phyloP scores from a whole-genome alignment of 1,140 invertebrate genomes.

The Drosophila albomicans region DNA sequence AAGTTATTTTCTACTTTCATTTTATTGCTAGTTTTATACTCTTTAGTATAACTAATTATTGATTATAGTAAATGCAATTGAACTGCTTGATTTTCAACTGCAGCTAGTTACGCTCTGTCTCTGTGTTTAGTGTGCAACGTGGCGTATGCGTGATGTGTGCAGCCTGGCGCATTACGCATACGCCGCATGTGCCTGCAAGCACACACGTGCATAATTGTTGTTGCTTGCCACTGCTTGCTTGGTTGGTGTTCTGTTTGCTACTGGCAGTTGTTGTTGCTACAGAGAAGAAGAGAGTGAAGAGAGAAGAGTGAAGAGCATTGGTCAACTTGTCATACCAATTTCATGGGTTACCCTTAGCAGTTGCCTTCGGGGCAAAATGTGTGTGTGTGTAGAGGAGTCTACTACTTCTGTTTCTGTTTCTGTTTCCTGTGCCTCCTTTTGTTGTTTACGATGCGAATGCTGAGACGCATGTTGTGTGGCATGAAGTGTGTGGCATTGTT shows the following conservation, averaged over 20 bases:
- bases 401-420: conserved; percentile 1
- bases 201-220: conserved; percentile 11
- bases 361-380: conserved; percentile 6
- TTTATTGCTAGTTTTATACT: too few relatives aligned
- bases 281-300: too few relatives aligned
- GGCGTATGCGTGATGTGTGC: conserved; percentile 38
- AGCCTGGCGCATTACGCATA: conserved; percentile 25
- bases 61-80: background rate
- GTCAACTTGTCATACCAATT: conserved; percentile 78
- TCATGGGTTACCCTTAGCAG: conserved; percentile 37
- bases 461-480: too few relatives aligned
- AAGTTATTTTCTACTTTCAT: too few relatives aligned
- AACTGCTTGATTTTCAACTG: background rate
- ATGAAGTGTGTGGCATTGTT: too few relatives aligned
- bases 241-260: background rate
- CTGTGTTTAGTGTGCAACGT: conserved; percentile 14
- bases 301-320: conserved; percentile 30
- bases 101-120: background rate
- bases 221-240: conserved; percentile 13
- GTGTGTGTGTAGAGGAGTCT: background rate
- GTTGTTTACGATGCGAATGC: conserved; percentile 24
- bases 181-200: conserved; percentile 26
- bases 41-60: too few relatives aligned
- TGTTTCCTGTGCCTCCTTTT: conserved; percentile 34
- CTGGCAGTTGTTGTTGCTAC: conserved; percentile 5